These are phyloP conservation scores for Cheilosia vernalis DNA, from an alignment of 2,888 invertebrate genomes.

Conservation along the genomic window DNA sequence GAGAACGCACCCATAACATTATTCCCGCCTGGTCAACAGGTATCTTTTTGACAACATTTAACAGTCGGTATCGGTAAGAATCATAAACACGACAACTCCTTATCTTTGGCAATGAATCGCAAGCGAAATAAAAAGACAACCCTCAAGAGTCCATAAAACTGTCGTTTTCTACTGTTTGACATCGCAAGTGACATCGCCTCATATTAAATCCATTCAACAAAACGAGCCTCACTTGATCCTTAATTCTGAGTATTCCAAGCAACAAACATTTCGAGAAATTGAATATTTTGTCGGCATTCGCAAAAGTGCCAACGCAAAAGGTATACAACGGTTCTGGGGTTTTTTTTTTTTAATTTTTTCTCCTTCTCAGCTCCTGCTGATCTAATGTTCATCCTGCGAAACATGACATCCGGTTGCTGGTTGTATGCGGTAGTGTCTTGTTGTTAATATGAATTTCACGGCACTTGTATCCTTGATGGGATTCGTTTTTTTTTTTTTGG, in stretches of 20 bases:
- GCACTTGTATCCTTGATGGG: conserved; percentile 20
- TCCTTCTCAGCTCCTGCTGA: conserved; percentile 50
- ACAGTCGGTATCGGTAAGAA: conserved; percentile 41
- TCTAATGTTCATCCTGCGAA: conserved; percentile 41
- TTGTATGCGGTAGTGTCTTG: neutral
- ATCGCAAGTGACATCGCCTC: conserved; percentile 23
- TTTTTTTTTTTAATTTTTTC: neutral
- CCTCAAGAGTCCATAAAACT: conserved; percentile 70
- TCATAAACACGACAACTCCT: conserved; percentile 70
- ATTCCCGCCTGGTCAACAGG: conserved; percentile 29
- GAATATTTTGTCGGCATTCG: conserved; percentile 69
- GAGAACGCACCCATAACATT: conserved; percentile 19
- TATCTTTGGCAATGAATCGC: conserved; percentile 69
- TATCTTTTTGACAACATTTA: conserved; percentile 21
- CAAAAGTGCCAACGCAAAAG: conserved; percentile 47
- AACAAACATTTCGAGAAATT: conserved; percentile 51
- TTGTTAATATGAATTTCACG: conserved; percentile 26
- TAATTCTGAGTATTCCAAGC: conserved; percentile 68
- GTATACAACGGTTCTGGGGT: neutral
- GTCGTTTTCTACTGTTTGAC: conserved; percentile 48
- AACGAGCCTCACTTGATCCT: conserved; percentile 48
- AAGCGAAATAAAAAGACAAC: conserved; percentile 26
- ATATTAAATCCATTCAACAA: conserved; percentile 54
- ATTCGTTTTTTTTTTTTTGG: neutral
- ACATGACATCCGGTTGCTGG: conserved; percentile 47